phyloP scores from a whole-genome alignment of 2,888 invertebrate genomes.

The Argyresthia goedartella region DNA sequence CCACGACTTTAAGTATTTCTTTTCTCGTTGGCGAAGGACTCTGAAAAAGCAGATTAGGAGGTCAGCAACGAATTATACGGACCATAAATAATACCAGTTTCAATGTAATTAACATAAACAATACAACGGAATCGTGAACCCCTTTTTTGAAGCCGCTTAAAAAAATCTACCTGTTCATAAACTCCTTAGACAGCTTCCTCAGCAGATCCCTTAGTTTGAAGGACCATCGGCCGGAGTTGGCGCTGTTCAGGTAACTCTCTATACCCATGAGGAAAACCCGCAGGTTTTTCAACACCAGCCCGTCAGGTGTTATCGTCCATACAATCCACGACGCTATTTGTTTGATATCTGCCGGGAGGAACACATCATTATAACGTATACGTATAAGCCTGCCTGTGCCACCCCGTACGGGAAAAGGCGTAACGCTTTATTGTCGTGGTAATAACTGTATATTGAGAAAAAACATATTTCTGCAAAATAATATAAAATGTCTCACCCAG shows the following conservation, averaged over 20 bases:
- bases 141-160: no score
- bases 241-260: slow-evolving; percentile 91
- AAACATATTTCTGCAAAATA: neutral
- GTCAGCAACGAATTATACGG: no score
- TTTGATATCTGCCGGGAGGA: slow-evolving; percentile 38
- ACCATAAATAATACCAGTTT: no score
- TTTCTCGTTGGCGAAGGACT: slow-evolving; percentile 75
- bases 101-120: no score
- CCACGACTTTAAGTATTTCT: slow-evolving; percentile 74
- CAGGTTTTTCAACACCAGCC: slow-evolving; percentile 78
- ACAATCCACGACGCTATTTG: slow-evolving; percentile 73
- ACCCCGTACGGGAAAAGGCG: no score
- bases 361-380: no score
- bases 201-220: slow-evolving; percentile 76
- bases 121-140: no score
- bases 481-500: slow-evolving; percentile 36
- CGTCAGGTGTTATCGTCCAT: slow-evolving; percentile 75
- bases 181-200: slow-evolving; percentile 75
- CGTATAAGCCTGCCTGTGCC: no score
- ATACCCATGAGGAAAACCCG: slow-evolving; percentile 85
- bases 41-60: slow-evolving; percentile 22
- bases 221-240: slow-evolving; percentile 88
- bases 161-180: slow-evolving; percentile 64
- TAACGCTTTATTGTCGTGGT: no score
- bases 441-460: no score